Base-by-base conservation (phyloP, 2,888 invertebrate genomes). In the Labia minor region DNA sequence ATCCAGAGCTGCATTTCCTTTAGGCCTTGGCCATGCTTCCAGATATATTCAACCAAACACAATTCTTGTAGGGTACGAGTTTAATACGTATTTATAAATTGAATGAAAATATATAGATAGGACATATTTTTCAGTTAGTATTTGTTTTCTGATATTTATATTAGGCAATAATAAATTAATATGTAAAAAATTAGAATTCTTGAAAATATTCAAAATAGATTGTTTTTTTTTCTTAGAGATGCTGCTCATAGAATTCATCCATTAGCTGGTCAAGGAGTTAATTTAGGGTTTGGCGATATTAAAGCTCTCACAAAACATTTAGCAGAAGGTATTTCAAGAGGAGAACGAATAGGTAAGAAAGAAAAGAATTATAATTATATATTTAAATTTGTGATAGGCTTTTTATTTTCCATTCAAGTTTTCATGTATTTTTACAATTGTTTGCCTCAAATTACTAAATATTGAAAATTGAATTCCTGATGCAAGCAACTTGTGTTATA, bases 181-280 rank as follows among this genome's bases (percentile, higher is more conserved):
- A n/a, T n/a, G n/a, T n/a, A n/a, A n/a, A n/a, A n/a, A n/a, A n/a
- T n/a, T n/a, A n/a, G n/a, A n/a, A n/a, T n/a, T n/a, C n/a, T n/a
- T n/a, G n/a, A n/a, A n/a, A n/a, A n/a, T n/a, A n/a, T n/a, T n/a
- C n/a, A n/a, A n/a, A n/a, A n/a, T n/a, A n/a, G n/a, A n/a, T n/a
- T n/a, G n/a, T n/a, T n/a, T n/a, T n/a, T 70, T 65, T 65, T 70
- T 73, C 78, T 37, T 73, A 90, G 90, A 0, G 93, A 93, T 78
- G 90, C 93, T 61, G 89, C 92, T 0, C 90, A 97, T 79, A 83
- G 95, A 71, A 85, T 98, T 19, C 98, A 99, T 79, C 98, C 98
- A 0, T 77, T 99, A 71, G 98, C 98, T 37, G 98, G 98, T 0
- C 97, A 97, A 79, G 99, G 99, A 6, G 94, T 97, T 0, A 99